phyloP scores from a whole-genome alignment of 1,140 invertebrate genomes.

The Rhysida immarginata region DNA sequence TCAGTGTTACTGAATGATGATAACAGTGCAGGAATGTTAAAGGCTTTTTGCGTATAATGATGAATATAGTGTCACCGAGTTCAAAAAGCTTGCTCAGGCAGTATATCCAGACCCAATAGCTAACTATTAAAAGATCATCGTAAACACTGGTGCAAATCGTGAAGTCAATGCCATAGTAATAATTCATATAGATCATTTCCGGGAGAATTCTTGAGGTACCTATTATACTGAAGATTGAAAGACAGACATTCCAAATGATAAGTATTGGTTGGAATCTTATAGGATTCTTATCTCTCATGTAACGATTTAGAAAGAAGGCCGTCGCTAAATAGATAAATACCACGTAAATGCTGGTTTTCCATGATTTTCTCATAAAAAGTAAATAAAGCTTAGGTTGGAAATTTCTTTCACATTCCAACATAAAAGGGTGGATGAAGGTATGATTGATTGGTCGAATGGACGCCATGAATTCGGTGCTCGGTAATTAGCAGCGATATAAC shows the following conservation, averaged over 20 bases:
- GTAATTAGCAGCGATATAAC: too few relatives aligned
- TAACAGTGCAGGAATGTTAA: neutral
- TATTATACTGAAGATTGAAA: neutral
- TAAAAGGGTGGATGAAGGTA: too few relatives aligned
- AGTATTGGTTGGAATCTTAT: too few relatives aligned
- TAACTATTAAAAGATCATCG: neutral
- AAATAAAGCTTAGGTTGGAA: too few relatives aligned
- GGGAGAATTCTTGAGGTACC: neutral
- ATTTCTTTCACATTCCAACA: too few relatives aligned
- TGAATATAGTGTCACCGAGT: neutral
- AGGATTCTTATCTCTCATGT: too few relatives aligned
- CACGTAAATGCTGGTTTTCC: too few relatives aligned
- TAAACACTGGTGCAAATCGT: neutral
- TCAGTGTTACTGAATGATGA: neutral
- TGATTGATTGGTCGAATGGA: too few relatives aligned
- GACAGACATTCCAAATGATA: neutral
- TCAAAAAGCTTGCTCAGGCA: neutral
- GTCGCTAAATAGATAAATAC: too few relatives aligned
- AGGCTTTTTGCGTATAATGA: neutral
- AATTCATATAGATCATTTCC: neutral
- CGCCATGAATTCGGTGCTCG: too few relatives aligned
- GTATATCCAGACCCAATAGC: neutral
- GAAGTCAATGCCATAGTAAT: neutral
- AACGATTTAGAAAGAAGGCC: too few relatives aligned
- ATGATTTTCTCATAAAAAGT: too few relatives aligned